Base-by-base conservation (phyloP, 2,888 invertebrate species). In the Dasysyrphus tricinctus region DNA sequence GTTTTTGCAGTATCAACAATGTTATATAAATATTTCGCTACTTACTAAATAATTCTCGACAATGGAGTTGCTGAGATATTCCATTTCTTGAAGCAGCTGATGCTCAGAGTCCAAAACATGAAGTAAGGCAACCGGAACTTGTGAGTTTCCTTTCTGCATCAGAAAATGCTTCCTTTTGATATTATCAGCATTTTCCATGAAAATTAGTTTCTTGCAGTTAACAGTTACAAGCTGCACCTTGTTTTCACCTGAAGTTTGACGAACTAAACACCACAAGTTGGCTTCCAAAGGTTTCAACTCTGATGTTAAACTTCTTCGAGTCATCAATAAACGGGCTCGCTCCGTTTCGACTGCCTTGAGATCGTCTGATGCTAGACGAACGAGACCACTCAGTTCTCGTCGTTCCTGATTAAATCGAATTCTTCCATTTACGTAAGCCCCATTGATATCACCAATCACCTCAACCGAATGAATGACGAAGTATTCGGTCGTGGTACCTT, bases 391-490 rank as follows among this genome's bases (percentile, higher is more conserved):
- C 12, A 90, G 24, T 14, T 88, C 81, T 11, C 69, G 75, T 5
- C 88, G 88, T 11, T 90, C 88, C 16, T 88, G 63, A 4, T 89
- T 88, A 32, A 91, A 91, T 11, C 88, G 77, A 0, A 91, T 89
- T 8, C 85, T 86, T 0, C 89, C 88, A 4, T 89, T 80, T 77
- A 90, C 79, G 14, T 90, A 91, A 51, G 90, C 90, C 5, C 90
- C 88, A 32, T 32, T 59, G 2, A 32, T n/a, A 2, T 80, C 74
- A n/a, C 90, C 91, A n/a, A 90, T 42, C 5, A 91, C 67, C 11
- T 91, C 91, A 80, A 91, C 89, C 5, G 89, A 89, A 67, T 91
- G 91, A 12, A 91, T 88, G 0, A 89, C 87, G 34, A 85, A 89
- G 47, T 89, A 81, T 0, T 75, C 74, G 4, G 47, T 81, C 11